phyloP scores from a whole-genome alignment of 2,797 vertebrate genomes.

The Danio jaintianensis region DNA sequence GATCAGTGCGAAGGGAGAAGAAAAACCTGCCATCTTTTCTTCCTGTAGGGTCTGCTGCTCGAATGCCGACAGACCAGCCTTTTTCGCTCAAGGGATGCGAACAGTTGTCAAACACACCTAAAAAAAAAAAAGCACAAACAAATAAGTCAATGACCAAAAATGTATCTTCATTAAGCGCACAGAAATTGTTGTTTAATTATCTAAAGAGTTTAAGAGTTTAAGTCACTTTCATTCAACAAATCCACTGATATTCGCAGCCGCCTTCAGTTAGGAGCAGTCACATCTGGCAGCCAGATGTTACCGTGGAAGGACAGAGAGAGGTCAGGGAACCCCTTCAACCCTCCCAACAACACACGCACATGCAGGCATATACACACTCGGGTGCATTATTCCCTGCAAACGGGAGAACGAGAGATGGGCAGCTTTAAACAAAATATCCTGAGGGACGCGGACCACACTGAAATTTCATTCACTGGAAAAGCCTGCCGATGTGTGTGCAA shows the following conservation, averaged over 20 bases:
- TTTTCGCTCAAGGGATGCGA: conserved; percentile 88
- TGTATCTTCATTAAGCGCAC: neutral
- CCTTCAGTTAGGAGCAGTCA: conserved; percentile 67
- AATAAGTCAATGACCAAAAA: conserved; percentile 8
- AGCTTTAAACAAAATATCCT: conserved; percentile 50
- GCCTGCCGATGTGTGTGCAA: neutral
- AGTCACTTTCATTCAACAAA: conserved; percentile 73
- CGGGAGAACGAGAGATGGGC: conserved; percentile 45
- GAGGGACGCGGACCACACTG: conserved; percentile 41
- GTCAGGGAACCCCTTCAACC: conserved; percentile 84
- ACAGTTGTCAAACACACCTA: conserved; percentile 97
- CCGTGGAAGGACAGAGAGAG: conserved; percentile 73
- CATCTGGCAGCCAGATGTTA: conserved; percentile 82
- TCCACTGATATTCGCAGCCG: conserved; percentile 75
- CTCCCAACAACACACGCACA: conserved; percentile 57
- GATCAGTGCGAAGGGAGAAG: conserved; percentile 93
- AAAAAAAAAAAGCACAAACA: conserved; percentile 20
- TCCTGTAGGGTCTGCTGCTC: conserved; percentile 74
- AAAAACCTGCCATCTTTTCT: conserved; percentile 90
- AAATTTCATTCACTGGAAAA: conserved; percentile 52
- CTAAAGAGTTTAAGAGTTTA: conserved; percentile 57
- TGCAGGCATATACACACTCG: conserved; percentile 46
- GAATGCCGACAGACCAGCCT: conserved; percentile 94
- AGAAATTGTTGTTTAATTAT: conserved; percentile 46
- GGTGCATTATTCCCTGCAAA: conserved; percentile 39